phyloP scores from a whole-genome alignment of 64 coral and sea anemone species.

The Platygyra sinensis region DNA sequence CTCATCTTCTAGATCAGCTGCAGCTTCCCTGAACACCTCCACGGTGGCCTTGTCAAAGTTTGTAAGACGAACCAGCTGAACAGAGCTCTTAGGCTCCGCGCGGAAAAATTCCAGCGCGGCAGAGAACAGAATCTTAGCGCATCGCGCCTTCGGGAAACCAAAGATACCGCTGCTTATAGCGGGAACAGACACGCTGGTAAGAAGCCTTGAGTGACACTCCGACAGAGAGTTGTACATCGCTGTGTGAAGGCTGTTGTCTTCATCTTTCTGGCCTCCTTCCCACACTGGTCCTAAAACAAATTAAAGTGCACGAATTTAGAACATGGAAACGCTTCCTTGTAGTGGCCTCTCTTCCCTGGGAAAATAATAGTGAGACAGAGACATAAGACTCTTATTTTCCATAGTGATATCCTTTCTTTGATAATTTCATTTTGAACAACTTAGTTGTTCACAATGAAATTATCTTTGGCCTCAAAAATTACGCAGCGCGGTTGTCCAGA shows the following conservation, averaged over 20 bases:
- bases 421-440: too few relatives aligned
- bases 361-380: too few relatives aligned
- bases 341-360: too few relatives aligned
- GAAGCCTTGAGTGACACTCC: conserved; percentile 46
- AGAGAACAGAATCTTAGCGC: conserved; percentile 76
- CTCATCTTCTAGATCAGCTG: conserved; percentile 33
- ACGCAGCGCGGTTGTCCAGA: too few relatives aligned
- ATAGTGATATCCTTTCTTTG: too few relatives aligned
- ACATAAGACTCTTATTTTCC: too few relatives aligned
- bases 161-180: conserved; percentile 97
- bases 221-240: conserved; percentile 69
- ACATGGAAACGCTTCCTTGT: too few relatives aligned
- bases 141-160: conserved; percentile 81
- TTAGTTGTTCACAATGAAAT: too few relatives aligned
- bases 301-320: background rate
- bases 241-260: conserved; percentile 47
- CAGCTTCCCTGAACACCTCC: conserved; percentile 57
- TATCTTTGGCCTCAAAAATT: too few relatives aligned
- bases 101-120: conserved; percentile 67
- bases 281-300: conserved; percentile 77
- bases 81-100: conserved; percentile 42
- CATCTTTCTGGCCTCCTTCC: conserved; percentile 75
- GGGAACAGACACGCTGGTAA: conserved; percentile 63
- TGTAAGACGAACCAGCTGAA: conserved; percentile 78
- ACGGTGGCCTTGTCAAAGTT: conserved; percentile 86